Evolutionary conservation across 37 sponge, comb jelly and placozoan species (phyloP).

Genomic region (Lycopodina hypogea): DNA sequence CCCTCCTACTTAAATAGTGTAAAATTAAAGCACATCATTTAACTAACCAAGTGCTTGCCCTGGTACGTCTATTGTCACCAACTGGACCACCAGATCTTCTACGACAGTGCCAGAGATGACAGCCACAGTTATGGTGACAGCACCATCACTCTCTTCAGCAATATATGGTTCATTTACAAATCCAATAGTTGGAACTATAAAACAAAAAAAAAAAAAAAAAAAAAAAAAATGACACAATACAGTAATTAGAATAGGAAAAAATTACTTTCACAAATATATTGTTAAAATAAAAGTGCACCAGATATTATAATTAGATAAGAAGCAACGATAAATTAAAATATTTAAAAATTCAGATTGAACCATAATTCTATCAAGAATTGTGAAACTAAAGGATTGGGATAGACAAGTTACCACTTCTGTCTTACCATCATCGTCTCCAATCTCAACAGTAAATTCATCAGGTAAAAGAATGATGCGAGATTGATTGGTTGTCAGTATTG

Average conservation of each 20-base stretch:
- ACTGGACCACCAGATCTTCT: background rate
- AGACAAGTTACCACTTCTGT: background rate
- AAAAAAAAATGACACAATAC: too few species aligned
- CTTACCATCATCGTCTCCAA: constrained; percentile 12
- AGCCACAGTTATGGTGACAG: constrained; percentile 3
- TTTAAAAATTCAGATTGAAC: too few species aligned
- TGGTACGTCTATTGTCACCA: background rate
- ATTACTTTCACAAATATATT: background rate
- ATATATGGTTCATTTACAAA: constrained; percentile 9
- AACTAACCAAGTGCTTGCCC: constrained; percentile 29
- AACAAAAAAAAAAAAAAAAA: background rate
- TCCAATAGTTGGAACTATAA: constrained; percentile 36
- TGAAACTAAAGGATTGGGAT: too few species aligned
- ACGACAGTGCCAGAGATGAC: background rate
- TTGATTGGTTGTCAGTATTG: background rate
- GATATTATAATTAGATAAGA: too few species aligned
- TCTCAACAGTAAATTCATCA: background rate
- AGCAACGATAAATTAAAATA: too few species aligned
- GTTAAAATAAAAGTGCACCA: background rate
- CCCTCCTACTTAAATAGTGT: too few species aligned
- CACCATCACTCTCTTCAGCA: background rate
- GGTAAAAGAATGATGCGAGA: background rate
- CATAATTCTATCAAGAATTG: too few species aligned
- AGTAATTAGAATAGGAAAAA: background rate
- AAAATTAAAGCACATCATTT: too few species aligned